Evolutionary conservation across 2,113 vertebrate genomes (phyloP).

Genomic region (Bubo bubo): DNA sequence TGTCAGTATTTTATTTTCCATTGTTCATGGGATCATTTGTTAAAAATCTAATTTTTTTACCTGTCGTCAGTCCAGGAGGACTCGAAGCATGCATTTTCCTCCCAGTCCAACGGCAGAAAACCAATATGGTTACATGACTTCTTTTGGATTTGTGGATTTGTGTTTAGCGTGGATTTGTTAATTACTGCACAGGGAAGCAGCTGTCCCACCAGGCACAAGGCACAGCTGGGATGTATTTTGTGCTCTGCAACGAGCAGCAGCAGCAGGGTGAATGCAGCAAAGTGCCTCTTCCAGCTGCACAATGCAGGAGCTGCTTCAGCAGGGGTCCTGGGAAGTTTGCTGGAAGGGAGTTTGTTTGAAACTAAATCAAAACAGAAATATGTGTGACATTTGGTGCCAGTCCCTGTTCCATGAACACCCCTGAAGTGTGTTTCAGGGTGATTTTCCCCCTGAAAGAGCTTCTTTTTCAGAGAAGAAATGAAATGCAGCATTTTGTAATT

Average conservation of each 20-base stretch:
- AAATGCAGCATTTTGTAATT: not conserved
- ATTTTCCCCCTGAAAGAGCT: not conserved
- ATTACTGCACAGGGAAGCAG: not conserved
- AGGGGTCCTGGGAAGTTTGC: not conserved
- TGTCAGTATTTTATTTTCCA: not conserved
- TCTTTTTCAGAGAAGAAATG: not conserved
- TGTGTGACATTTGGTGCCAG: fast-evolving
- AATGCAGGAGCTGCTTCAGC: not conserved
- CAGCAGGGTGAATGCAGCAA: not conserved
- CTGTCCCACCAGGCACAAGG: not conserved
- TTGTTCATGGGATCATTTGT: not conserved
- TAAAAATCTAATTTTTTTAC: not conserved
- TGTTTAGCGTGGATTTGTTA: not conserved
- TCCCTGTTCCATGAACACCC: not conserved
- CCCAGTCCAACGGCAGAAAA: not conserved
- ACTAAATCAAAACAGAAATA: not conserved
- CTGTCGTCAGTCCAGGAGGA: not conserved
- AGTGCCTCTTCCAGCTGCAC: not conserved
- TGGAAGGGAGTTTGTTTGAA: not conserved
- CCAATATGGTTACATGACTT: not conserved
- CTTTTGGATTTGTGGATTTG: not conserved
- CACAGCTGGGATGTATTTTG: not conserved
- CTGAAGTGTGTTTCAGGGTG: not conserved
- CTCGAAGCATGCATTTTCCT: not conserved
- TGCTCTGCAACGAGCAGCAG: not conserved